Evolutionary conservation across 1,140 invertebrate genomes (phyloP), one percentile per base, ranked within the genome.

Genomic region (Panonychus citri): DNA sequence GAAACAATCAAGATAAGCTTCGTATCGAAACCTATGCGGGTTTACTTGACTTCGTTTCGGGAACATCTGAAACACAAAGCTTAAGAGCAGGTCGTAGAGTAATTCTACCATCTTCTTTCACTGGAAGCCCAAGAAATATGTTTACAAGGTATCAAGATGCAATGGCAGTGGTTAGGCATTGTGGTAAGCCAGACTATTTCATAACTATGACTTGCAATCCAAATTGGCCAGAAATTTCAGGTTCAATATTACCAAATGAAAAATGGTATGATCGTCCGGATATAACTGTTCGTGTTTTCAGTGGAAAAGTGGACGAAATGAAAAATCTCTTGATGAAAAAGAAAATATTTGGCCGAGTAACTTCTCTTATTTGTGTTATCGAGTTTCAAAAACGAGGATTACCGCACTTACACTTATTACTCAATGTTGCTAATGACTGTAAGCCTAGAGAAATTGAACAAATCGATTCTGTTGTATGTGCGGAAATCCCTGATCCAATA

Each of bases 181-280:
- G 57, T 59, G 71, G 70, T 12, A 60, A 60, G 28, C 70, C 71
- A 21, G 64, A 66, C 55, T 53, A 72, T 1, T 74, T 74, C 55
- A 65, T 72, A n/a, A 74, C 72, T 10, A 62, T 72, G 30, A 74
- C 71, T 30, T 68, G 61, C 59, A 77, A 71, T 68, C 70, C 63
- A 60, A 70, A 61, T 52, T 78, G 74, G 74, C 27, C 28, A 1
- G 68, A 75, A 53, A 73, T 75, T 37, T 27, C n/a, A 46, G 49
- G 63, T 53, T 54, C 63, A 46, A 52, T 73, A 7, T 13, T 59
- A 13, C 43, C 54, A 21, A 50, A 60, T 12, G 64, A 73, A 63
- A 59, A 21, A 25, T 25, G 62, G 8, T 17, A 17, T 4, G 17
- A 43, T 17, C 5, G 40, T n/a, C 0, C 42, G 7, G 42, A 43